A percentile compares a stretch with the other conserved stretches of the same genome.
These are phyloP conservation scores for Plagodis dolabraria DNA, from an alignment of 2,888 invertebrate species.

Conservation along the genomic window DNA sequence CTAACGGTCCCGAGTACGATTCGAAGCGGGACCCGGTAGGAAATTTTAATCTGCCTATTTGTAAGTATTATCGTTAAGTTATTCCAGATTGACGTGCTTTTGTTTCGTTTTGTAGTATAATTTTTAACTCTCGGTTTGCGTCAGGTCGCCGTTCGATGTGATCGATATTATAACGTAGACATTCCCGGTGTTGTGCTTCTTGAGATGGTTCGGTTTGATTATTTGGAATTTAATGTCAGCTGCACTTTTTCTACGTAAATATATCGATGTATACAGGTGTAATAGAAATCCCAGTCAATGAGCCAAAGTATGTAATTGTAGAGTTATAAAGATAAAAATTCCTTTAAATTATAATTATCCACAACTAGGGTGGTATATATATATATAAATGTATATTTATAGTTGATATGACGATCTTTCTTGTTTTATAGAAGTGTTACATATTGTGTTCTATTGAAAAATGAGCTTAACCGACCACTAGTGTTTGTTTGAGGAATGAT, in stretches of 20 bases:
- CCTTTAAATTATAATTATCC: slow-evolving; percentile 17
- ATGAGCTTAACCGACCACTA: slow-evolving; percentile 34
- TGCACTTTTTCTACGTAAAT: slow-evolving; percentile 13
- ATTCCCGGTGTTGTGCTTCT: slow-evolving; percentile 52
- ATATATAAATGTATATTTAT: slow-evolving; percentile 17
- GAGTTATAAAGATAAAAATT: slow-evolving; percentile 33
- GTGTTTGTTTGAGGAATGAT: slow-evolving; percentile 26
- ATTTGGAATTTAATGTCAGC: slow-evolving; percentile 3
- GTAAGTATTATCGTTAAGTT: slow-evolving; percentile 80
- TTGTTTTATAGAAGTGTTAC: slow-evolving; percentile 31
- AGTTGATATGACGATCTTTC: slow-evolving; percentile 32
- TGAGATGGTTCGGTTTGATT: slow-evolving; percentile 14
- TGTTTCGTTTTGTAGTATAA: slow-evolving; percentile 57
- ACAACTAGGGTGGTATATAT: slow-evolving; percentile 21
- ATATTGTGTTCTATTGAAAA: slow-evolving; percentile 37
- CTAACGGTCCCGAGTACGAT: slow-evolving; percentile 51
- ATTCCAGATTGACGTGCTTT: slow-evolving; percentile 75
- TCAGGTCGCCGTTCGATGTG: slow-evolving; percentile 44
- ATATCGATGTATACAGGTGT: slow-evolving; percentile 22
- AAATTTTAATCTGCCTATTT: slow-evolving; percentile 71
- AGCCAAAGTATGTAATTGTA: slow-evolving; percentile 57
- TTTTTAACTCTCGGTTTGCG: slow-evolving; percentile 44
- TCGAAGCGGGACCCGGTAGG: slow-evolving; percentile 77
- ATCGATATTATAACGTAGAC: slow-evolving; percentile 54
- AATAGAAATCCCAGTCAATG: slow-evolving; percentile 53